Conservation (phyloP, 2,113 vertebrate species). For the Aviceda subcristata region DNA sequence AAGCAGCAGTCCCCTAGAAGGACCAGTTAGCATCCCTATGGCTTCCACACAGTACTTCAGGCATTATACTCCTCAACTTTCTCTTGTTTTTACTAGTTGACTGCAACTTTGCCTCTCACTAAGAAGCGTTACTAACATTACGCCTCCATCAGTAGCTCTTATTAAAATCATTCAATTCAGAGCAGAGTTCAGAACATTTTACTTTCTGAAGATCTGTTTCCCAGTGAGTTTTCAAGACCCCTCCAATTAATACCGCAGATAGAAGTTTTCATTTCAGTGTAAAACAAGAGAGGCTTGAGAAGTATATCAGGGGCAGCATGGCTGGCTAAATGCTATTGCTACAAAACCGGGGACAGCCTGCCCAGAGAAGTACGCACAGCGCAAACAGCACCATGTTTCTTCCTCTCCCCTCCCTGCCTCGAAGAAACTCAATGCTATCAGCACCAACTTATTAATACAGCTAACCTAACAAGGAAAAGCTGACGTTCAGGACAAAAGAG, state of each 20-base stretch:
- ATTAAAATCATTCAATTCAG: neutral
- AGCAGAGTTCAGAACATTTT: neutral
- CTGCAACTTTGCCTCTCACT: neutral
- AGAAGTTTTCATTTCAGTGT: neutral
- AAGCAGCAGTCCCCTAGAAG: neutral
- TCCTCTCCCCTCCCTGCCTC: neutral
- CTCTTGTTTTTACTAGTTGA: neutral
- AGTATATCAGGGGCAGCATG: neutral
- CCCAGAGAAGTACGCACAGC: neutral
- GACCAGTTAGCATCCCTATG: neutral
- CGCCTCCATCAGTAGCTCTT: neutral
- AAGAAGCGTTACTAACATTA: neutral
- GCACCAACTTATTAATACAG: neutral
- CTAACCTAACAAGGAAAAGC: neutral
- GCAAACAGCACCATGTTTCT: neutral
- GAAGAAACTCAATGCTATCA: neutral
- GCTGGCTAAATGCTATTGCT: neutral
- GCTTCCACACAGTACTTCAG: neutral
- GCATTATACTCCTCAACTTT: neutral
- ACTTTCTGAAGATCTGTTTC: neutral
- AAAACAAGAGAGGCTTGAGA: constrained; percentile 43
- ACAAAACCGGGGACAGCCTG: neutral
- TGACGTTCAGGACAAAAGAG: neutral
- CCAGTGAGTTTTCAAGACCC: neutral
- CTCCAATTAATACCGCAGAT: neutral